These are phyloP conservation scores for Leptopilina clavipes DNA, from an alignment of 1,140 invertebrate species.

Conservation along the genomic window DNA sequence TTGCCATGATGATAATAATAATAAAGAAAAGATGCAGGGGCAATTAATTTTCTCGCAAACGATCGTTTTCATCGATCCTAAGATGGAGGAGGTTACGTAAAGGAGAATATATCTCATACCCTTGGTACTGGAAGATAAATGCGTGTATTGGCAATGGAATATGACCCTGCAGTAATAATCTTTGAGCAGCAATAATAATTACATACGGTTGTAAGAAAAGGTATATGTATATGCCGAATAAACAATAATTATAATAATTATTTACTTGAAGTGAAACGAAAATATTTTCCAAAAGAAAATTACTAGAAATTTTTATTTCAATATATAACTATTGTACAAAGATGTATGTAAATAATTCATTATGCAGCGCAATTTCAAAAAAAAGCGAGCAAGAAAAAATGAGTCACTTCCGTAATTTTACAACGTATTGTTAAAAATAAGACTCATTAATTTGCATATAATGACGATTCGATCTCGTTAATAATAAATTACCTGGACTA, in stretches of 20 bases:
- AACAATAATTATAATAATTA: constrained; percentile 26
- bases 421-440: constrained; percentile 21
- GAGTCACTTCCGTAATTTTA: not conserved
- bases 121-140: constrained; percentile 29
- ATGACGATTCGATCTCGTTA: not conserved
- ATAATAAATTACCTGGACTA: constrained; percentile 2
- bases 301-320: not conserved
- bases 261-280: not conserved
- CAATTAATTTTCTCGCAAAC: constrained; percentile 30
- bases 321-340: too few species aligned
- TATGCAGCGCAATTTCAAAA: too few species aligned
- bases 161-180: constrained; percentile 33
- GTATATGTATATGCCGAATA: constrained; percentile 4
- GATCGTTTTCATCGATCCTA: constrained; percentile 27
- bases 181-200: constrained; percentile 24
- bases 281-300: too few species aligned
- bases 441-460: constrained; percentile 24
- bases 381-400: too few species aligned
- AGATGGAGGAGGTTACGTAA: constrained; percentile 31
- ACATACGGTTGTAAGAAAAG: not conserved
- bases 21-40: constrained; percentile 16
- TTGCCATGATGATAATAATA: not conserved
- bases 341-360: too few species aligned
- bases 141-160: constrained; percentile 27
- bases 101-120: constrained; percentile 27